Conservation (phyloP, 2,888 invertebrate species). For the Hypomecis atomaria region DNA sequence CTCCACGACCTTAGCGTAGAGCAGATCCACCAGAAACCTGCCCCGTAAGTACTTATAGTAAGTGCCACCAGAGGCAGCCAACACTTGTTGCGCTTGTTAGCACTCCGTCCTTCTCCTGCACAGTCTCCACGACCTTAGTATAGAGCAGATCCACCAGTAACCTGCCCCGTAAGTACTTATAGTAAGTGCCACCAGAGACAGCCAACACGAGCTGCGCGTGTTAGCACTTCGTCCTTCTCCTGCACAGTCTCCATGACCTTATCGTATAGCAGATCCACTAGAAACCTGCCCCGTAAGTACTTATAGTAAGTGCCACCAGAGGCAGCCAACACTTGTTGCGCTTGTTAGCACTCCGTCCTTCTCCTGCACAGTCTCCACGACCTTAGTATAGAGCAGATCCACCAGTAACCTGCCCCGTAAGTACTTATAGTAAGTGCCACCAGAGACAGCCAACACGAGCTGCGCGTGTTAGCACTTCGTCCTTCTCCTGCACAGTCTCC, state of each 20-base stretch:
- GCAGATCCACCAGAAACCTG: constrained; percentile 21
- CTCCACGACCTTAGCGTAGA: constrained; percentile 88
- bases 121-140: constrained; percentile 90
- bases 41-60: constrained; percentile 31
- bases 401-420: no score
- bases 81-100: constrained; percentile 87
- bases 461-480: constrained; percentile 88
- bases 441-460: constrained; percentile 63
- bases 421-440: neutral
- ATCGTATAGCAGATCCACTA: constrained; percentile 49
- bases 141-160: constrained; percentile 44
- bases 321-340: no score
- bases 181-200: no score
- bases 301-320: neutral
- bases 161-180: constrained; percentile 29
- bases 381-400: no score
- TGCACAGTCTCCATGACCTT: constrained; percentile 93
- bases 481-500: constrained; percentile 91
- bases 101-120: constrained; percentile 87
- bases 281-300: constrained; percentile 28
- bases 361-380: no score
- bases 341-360: no score
- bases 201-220: constrained; percentile 86
- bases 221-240: constrained; percentile 86
- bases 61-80: no score